Evolutionary conservation across 2,888 invertebrate genomes (phyloP).

Genomic region (Cataglyphis livida): DNA sequence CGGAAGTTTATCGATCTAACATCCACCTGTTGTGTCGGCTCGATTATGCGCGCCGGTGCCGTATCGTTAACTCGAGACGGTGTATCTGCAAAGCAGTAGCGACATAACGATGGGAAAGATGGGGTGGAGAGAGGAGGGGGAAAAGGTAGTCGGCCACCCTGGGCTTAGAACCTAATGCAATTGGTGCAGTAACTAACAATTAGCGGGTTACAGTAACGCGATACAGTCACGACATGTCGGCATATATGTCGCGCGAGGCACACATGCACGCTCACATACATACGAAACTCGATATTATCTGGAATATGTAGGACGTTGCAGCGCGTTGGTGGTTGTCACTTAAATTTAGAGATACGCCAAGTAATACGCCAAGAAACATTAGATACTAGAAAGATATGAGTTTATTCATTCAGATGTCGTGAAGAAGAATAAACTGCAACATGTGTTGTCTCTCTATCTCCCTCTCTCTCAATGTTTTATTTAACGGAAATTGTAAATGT

Average conservation of each 20-base stretch:
- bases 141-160: slow-evolving; percentile 8
- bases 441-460: not conserved
- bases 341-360: not conserved
- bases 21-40: slow-evolving; percentile 78
- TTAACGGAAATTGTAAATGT: not conserved
- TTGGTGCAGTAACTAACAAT: slow-evolving; percentile 79
- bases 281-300: slow-evolving; percentile 32
- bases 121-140: slow-evolving; percentile 28
- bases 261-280: not conserved
- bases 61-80: slow-evolving; percentile 65
- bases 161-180: slow-evolving; percentile 77
- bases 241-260: slow-evolving; percentile 6
- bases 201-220: slow-evolving; percentile 71
- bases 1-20: slow-evolving; percentile 61
- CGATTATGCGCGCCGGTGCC: slow-evolving; percentile 66
- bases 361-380: not conserved
- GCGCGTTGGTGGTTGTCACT: not conserved
- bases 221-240: slow-evolving; percentile 52
- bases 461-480: not conserved
- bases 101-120: slow-evolving; percentile 46
- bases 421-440: not conserved
- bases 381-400: not conserved
- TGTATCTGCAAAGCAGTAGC: slow-evolving; percentile 54
- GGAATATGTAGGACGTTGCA: slow-evolving; percentile 18
- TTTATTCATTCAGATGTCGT: not conserved